Conservation (phyloP, 1,140 invertebrate species). For the Zaprionus vittiger region DNA sequence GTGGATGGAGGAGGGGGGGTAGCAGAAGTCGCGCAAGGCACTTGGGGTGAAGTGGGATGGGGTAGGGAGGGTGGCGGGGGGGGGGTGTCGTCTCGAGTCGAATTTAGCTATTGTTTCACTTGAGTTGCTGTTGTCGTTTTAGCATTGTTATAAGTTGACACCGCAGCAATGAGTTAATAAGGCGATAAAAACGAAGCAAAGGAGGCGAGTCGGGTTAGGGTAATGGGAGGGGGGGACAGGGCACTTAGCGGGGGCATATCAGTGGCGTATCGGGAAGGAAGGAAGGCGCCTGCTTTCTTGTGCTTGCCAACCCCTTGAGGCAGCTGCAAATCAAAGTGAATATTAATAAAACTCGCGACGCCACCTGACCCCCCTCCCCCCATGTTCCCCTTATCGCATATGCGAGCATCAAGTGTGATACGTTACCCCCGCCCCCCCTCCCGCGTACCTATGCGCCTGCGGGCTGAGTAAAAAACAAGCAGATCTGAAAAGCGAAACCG, state of each 20-base stretch:
- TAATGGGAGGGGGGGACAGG: neutral
- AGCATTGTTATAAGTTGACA: conserved; percentile 73
- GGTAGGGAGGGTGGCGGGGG: neutral
- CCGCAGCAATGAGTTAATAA: conserved; percentile 80
- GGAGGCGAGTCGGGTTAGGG: neutral
- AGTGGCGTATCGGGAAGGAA: neutral
- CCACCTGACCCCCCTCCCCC: neutral
- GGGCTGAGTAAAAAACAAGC: neutral
- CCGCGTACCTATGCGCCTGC: too few species aligned
- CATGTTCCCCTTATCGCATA: neutral
- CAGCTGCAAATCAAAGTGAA: conserved; percentile 35
- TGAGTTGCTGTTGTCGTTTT: conserved; percentile 39
- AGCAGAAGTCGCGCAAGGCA: neutral
- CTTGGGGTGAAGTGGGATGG: neutral
- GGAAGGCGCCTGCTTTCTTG: too few species aligned
- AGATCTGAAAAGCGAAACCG: conserved; percentile 26
- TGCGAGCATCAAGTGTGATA: conserved; percentile 1
- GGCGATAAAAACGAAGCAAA: conserved; percentile 60
- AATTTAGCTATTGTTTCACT: conserved; percentile 65
- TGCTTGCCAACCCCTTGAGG: conserved; percentile 10
- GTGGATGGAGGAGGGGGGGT: neutral
- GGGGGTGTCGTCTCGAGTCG: conserved; percentile 8
- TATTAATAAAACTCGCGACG: conserved; percentile 1
- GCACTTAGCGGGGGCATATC: neutral
- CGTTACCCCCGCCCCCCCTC: neutral